phyloP scores from a whole-genome alignment of 2,797 vertebrate species.

The Betta splendens region DNA sequence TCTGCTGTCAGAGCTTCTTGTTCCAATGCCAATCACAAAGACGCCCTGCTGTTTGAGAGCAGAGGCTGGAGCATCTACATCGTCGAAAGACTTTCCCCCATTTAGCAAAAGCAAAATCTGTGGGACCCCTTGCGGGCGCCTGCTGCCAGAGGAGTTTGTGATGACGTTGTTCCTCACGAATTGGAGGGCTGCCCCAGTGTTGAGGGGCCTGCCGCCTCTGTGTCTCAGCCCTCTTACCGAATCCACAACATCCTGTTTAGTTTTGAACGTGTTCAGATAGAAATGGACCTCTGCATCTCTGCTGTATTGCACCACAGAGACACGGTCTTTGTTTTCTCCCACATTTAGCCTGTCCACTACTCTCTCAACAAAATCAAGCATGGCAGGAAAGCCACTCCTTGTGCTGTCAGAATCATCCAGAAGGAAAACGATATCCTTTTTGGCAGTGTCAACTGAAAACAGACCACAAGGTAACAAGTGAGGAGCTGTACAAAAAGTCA shows the following conservation, averaged over 20 bases:
- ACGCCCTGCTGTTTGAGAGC: slow-evolving; percentile 40
- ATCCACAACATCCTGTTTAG: slow-evolving; percentile 37
- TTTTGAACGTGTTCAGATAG: slow-evolving; percentile 26
- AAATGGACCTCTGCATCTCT: not conserved
- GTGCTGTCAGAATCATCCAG: slow-evolving; percentile 84
- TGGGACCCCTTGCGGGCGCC: slow-evolving; percentile 51
- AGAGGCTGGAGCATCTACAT: slow-evolving; percentile 31
- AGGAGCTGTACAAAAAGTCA: too few species aligned
- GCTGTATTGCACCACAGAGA: slow-evolving; percentile 24
- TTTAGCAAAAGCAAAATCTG: slow-evolving; percentile 46
- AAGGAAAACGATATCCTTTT: slow-evolving; percentile 87
- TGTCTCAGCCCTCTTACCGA: slow-evolving; percentile 47
- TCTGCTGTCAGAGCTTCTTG: slow-evolving; percentile 55
- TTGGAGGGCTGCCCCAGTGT: slow-evolving; percentile 63
- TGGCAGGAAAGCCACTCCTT: too few species aligned
- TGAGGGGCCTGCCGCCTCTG: slow-evolving; percentile 56
- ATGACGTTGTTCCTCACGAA: slow-evolving; percentile 29
- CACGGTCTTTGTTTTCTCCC: slow-evolving; percentile 41
- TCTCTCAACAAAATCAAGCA: too few species aligned
- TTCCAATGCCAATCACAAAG: slow-evolving; percentile 42
- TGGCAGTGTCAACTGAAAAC: too few species aligned
- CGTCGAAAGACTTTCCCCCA: slow-evolving; percentile 59
- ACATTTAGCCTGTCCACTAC: slow-evolving; percentile 2
- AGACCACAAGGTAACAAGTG: too few species aligned
- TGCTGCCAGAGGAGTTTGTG: slow-evolving; percentile 55